Evolutionary conservation across 2,888 invertebrate genomes (phyloP), one percentile per base, ranked within the genome.

Genomic region (Tachina grossa): DNA sequence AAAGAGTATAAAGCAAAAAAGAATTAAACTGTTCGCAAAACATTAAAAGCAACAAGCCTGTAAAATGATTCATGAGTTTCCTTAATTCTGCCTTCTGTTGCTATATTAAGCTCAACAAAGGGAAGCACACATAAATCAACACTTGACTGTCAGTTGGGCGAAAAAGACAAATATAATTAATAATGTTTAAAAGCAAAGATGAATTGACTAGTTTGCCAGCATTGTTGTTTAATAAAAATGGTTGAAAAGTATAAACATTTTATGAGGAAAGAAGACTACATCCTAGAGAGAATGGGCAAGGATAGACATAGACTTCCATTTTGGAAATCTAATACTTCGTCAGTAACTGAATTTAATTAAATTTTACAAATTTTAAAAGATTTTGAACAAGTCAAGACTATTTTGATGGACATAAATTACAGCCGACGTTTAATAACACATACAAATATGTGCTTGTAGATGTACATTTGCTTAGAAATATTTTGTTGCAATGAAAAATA

Each of bases 81-180:
- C n/a, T 41, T 19, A 49, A 19, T 39, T 31, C 11, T 14, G 0
- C 45, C 41, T 16, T 16, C 41, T 43, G 65, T 16, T 3, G 51
- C 31, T 65, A 10, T 22, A 11, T 49, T 66, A 71, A 13, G 45
- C 49, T 31, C 57, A 8, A 43, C 51, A 43, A 47, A 49, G 8
- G 9, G 19, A 45, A 49, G n/a, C 16, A 66, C 16, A 66, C 45
- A 75, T 81, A 75, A 81, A 82, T 76, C 63, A 82, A 69, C 47
- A 47, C 76, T 69, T 22, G 63, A 22, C 22, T 82, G 63, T 71
- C 76, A 71, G 82, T 71, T 55, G 61, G 74, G 45, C 31, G 74
- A 49, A 57, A 10, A 72, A 76, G 49, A 63, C 41, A 82, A 76
- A 68, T 31, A 69, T 69, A 82, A 82, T 82, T 82, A 69, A 82